Evolutionary conservation across 2,888 invertebrate genomes (phyloP), one percentile per base, ranked within the genome.

Genomic region (Craniophora ligustri): DNA sequence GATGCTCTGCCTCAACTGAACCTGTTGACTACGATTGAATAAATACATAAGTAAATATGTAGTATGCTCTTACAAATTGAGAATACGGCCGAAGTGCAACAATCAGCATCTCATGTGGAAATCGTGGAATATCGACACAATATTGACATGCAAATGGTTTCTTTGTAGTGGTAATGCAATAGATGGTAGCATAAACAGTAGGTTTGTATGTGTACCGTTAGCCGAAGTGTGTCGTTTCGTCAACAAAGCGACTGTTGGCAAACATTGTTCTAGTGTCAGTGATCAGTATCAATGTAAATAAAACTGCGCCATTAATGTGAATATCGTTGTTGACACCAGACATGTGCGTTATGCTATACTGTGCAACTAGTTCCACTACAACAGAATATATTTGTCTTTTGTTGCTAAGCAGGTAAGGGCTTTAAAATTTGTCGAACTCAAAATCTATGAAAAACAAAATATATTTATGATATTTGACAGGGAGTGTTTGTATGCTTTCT

Each of bases 91-190:
- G 45, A 65, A 72, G 64, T 68, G 57, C 71, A 63, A 68, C 66
- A 72, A 70, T 67, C 64, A 55, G 45, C 60, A 55, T 66, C 59
- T 67, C 66, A 58, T 57, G 62, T 72, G 50, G 66, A 74, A 76
- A 72, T 74, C 65, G 67, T 70, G 67, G 72, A 71, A 75, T 74
- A 79, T 74, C 67, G 70, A 64, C 67, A 71, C 67, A 76, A 76
- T 80, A 78, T 79, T 80, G 77, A 80, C 79, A 84, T 83, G 82
- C 80, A 81, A 82, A 83, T 84, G 64, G 76, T 76, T 77, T 81
- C 82, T 80, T 80, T 79, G 79, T 79, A 74, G 72, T 67, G 63
- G 68, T 75, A 76, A 78, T 74, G 78, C 74, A 78, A 75, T 79
- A 79, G 76, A 79, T 75, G 66, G 73, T 73, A 69, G 77, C 73